These are phyloP conservation scores for Poeciliopsis prolifica DNA, from an alignment of 2,113 vertebrate genomes.

Conservation along the genomic window DNA sequence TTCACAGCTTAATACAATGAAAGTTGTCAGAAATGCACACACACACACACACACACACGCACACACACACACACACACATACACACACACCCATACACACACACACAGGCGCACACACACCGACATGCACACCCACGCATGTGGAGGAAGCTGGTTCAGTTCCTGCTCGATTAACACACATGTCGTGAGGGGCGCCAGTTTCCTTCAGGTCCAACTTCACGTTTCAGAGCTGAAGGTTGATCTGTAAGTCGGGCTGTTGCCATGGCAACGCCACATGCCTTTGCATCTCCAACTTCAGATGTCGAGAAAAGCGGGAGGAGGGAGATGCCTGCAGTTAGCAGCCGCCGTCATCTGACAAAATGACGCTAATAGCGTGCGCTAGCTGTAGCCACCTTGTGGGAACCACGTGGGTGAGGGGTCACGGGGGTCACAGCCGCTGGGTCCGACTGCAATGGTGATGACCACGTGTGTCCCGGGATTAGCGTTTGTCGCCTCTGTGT, in stretches of 20 bases:
- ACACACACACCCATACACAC: neutral
- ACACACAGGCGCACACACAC: neutral
- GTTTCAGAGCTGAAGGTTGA: conserved; percentile 51
- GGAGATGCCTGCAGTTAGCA: conserved; percentile 8
- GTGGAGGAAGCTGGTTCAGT: neutral
- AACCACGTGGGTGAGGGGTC: conserved; percentile 17
- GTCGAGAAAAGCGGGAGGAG: conserved; percentile 17
- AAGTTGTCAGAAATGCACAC: conserved; percentile 27
- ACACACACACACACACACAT: conserved; percentile 3
- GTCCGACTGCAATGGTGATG: neutral
- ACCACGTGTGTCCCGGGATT: neutral
- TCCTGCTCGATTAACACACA: conserved; percentile 9
- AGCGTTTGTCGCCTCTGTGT: neutral
- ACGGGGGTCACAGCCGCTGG: conserved; percentile 1
- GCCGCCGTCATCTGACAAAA: neutral
- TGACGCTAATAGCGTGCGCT: neutral
- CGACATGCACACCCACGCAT: neutral
- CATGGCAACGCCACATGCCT: conserved; percentile 57
- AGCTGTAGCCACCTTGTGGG: conserved; percentile 12
- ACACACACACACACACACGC: neutral
- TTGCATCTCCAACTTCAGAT: conserved; percentile 46
- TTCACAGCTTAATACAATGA: neutral
- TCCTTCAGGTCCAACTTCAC: conserved; percentile 6
- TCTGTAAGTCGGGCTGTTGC: conserved; percentile 51
- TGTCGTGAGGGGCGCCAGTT: neutral